Evolutionary conservation across 2,888 invertebrate species (phyloP).

Genomic region (Cataglyphis cursor): DNA sequence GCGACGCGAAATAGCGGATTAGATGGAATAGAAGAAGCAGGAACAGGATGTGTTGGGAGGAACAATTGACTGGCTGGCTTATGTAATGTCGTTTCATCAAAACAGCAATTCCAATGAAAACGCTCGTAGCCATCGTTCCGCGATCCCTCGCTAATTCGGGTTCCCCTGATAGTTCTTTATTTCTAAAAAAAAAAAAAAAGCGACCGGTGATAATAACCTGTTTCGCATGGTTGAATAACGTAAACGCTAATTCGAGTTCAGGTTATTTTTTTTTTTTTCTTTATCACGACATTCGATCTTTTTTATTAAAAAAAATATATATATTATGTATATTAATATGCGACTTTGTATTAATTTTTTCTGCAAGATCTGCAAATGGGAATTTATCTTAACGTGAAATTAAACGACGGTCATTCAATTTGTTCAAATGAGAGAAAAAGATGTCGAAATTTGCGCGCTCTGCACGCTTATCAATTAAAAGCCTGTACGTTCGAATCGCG

Average conservation of each 20-base stretch:
- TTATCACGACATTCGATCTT: neutral
- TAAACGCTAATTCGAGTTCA: neutral
- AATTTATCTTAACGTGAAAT: neutral
- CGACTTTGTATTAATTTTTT: neutral
- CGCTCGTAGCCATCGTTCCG: neutral
- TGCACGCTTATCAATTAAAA: constrained; percentile 10
- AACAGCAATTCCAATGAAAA: constrained; percentile 31
- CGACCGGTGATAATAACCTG: neutral
- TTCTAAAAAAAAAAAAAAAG: neutral
- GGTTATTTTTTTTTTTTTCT: neutral
- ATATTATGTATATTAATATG: neutral
- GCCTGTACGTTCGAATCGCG: constrained; percentile 6
- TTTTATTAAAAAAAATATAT: neutral
- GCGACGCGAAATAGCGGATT: constrained; percentile 30
- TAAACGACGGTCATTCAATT: neutral
- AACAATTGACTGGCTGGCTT: constrained; percentile 14
- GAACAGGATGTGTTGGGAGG: constrained; percentile 2
- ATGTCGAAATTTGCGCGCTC: constrained; percentile 31
- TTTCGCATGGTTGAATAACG: neutral
- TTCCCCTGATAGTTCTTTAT: neutral
- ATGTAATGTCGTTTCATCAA: constrained; percentile 11
- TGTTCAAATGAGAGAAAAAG: neutral
- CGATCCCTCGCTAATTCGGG: neutral
- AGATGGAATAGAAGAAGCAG: constrained; percentile 31
- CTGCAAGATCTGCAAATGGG: neutral